These are phyloP conservation scores for Matsumyia berberina DNA, from an alignment of 2,888 invertebrate genomes.

Conservation along the genomic window DNA sequence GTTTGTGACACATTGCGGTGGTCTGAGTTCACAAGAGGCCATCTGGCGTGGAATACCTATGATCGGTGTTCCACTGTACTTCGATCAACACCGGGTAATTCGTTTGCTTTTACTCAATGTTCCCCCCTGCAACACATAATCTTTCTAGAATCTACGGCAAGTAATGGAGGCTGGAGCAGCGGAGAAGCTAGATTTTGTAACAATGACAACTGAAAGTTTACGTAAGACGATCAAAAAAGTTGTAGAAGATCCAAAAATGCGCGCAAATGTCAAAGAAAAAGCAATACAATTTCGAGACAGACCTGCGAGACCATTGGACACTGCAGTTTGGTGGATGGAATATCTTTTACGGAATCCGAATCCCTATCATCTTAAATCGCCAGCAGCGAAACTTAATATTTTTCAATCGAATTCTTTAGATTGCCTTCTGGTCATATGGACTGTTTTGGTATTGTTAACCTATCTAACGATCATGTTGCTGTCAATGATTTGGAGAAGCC, in stretches of 20 bases:
- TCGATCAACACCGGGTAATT: conserved; percentile 79
- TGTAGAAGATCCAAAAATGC: conserved; percentile 61
- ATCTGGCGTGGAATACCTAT: conserved; percentile 81
- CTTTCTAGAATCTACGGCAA: conserved; percentile 58
- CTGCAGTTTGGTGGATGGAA: conserved; percentile 87
- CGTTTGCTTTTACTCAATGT: too few species aligned
- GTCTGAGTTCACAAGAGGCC: conserved; percentile 81
- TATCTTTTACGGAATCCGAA: conserved; percentile 86
- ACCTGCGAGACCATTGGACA: conserved; percentile 85
- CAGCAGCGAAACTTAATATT: conserved; percentile 84
- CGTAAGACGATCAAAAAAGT: conserved; percentile 70
- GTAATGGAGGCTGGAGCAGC: conserved; percentile 73
- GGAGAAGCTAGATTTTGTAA: conserved; percentile 72
- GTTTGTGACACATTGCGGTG: conserved; percentile 81
- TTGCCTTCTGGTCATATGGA: conserved; percentile 48
- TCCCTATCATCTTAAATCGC: conserved; percentile 85
- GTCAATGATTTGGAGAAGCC: conserved; percentile 12
- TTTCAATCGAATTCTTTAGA: conserved; percentile 84
- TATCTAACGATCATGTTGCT: conserved; percentile 25
- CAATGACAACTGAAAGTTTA: conserved; percentile 70
- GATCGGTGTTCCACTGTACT: conserved; percentile 80
- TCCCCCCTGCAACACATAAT: too few species aligned
- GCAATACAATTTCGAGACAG: conserved; percentile 85
- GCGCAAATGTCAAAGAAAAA: conserved; percentile 80
- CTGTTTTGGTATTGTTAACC: neutral